Percentiles rank a stretch among this genome's conserved stretches.
These are phyloP conservation scores for Ornithoptera priamus DNA, from an alignment of 2,888 invertebrate genomes.

Conservation along the genomic window DNA sequence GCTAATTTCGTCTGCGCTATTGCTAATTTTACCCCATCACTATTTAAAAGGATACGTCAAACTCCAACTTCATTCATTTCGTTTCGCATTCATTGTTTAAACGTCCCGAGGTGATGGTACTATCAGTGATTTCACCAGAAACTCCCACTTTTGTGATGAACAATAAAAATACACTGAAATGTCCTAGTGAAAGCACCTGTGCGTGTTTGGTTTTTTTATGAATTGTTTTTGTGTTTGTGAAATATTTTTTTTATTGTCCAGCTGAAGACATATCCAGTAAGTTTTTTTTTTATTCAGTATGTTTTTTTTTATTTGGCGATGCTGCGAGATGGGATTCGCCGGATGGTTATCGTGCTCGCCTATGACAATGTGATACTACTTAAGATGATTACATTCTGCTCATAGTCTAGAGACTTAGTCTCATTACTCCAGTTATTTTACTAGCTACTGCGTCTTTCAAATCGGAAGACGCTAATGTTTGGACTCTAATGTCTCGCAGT, in stretches of 20 bases:
- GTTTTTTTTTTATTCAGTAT: constrained; percentile 5
- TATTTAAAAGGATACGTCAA: constrained; percentile 20
- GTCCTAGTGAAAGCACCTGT: constrained; percentile 35
- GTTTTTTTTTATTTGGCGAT: not conserved
- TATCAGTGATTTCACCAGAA: constrained; percentile 31
- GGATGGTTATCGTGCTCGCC: too few species aligned
- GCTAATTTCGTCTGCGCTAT: not conserved
- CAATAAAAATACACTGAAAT: constrained; percentile 32
- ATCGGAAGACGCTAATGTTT: too few species aligned
- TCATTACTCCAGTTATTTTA: too few species aligned
- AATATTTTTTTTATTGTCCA: constrained; percentile 24
- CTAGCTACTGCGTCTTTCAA: too few species aligned
- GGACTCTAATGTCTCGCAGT: too few species aligned
- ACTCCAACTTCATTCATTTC: constrained; percentile 23
- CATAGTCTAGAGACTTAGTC: too few species aligned
- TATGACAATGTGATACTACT: too few species aligned
- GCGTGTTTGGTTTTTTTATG: constrained; percentile 32
- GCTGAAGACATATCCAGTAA: constrained; percentile 30
- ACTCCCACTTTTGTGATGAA: constrained; percentile 34
- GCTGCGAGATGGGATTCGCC: too few species aligned
- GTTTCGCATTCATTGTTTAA: constrained; percentile 29
- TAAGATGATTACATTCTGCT: too few species aligned
- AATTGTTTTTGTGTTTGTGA: constrained; percentile 29
- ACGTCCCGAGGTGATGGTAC: constrained; percentile 25
- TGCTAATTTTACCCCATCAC: constrained; percentile 19